phyloP scores from a whole-genome alignment of 2,888 invertebrate genomes.

The Bhutanitis thaidina region DNA sequence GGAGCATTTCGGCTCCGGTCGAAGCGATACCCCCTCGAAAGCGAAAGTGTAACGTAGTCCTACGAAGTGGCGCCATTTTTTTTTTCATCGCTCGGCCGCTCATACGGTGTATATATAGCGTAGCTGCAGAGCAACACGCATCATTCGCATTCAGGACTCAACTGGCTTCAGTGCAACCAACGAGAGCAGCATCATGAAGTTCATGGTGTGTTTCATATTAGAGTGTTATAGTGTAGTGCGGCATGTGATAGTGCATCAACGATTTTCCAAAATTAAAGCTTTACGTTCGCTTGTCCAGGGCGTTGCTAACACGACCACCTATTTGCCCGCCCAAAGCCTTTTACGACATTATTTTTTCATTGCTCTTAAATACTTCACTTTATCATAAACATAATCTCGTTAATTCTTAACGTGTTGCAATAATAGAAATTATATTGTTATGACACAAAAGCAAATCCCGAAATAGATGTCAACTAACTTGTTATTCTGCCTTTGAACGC shows the following conservation, averaged over 20 bases:
- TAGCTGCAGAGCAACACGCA: constrained; percentile 62
- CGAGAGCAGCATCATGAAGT: constrained; percentile 76
- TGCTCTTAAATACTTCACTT: not conserved
- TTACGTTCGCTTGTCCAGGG: not conserved
- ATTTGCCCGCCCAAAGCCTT: not conserved
- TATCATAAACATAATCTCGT: not conserved
- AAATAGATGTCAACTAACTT: no score
- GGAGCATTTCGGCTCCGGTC: constrained; percentile 55
- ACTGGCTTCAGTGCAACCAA: constrained; percentile 78
- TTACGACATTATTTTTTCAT: not conserved
- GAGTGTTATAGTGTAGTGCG: constrained; percentile 29
- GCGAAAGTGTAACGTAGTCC: constrained; percentile 78
- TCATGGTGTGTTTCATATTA: constrained; percentile 65
- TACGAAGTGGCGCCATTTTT: constrained; percentile 65
- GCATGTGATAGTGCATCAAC: constrained; percentile 26
- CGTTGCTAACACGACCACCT: not conserved
- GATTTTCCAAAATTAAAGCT: constrained; percentile 45
- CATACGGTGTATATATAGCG: constrained; percentile 74
- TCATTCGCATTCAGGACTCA: constrained; percentile 79
- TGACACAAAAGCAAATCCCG: no score
- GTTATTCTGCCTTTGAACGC: no score
- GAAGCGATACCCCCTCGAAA: constrained; percentile 64
- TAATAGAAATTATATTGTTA: no score
- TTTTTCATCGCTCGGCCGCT: constrained; percentile 68
- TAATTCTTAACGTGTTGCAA: no score